Conservation (phyloP, 2,888 invertebrate species). For the Iselma pallidipennis region DNA sequence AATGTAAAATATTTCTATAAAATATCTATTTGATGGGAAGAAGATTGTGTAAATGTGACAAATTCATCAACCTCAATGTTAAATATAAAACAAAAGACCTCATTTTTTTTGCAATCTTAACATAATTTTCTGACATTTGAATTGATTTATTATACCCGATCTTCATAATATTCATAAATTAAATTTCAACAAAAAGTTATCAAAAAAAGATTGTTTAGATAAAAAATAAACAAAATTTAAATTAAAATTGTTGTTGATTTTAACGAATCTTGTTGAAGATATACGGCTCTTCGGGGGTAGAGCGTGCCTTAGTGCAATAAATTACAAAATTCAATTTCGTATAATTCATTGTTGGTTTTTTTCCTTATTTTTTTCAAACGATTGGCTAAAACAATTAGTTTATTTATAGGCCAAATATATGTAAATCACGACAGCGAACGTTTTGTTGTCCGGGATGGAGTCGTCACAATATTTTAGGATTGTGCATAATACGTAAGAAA, state of each 20-base stretch:
- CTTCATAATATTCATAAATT: too few relatives aligned
- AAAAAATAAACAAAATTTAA: too few relatives aligned
- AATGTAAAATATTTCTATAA: too few relatives aligned
- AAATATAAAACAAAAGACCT: too few relatives aligned
- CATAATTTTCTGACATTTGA: background rate
- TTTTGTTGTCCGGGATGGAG: constrained; percentile 89
- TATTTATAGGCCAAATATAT: constrained; percentile 77
- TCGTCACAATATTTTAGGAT: constrained; percentile 69
- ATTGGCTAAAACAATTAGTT: background rate
- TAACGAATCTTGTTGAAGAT: too few relatives aligned
- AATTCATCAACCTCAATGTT: background rate
- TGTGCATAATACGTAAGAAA: constrained; percentile 84
- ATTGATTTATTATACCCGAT: too few relatives aligned
- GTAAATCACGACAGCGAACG: constrained; percentile 72
- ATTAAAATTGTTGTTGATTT: too few relatives aligned
- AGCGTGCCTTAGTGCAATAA: constrained; percentile 25
- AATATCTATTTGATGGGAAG: too few relatives aligned
- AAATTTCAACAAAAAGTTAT: too few relatives aligned
- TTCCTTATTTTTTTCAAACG: constrained; percentile 11
- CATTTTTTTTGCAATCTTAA: background rate
- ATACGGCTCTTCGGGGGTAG: too few relatives aligned
- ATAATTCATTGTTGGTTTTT: constrained; percentile 2
- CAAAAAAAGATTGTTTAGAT: too few relatives aligned
- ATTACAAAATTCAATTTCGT: constrained; percentile 18
- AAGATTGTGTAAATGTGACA: background rate